A percentile compares a stretch with the other conserved stretches of the same genome.
Conservation (phyloP, 2,888 invertebrate genomes). For the Eristalinus aeneus region DNA sequence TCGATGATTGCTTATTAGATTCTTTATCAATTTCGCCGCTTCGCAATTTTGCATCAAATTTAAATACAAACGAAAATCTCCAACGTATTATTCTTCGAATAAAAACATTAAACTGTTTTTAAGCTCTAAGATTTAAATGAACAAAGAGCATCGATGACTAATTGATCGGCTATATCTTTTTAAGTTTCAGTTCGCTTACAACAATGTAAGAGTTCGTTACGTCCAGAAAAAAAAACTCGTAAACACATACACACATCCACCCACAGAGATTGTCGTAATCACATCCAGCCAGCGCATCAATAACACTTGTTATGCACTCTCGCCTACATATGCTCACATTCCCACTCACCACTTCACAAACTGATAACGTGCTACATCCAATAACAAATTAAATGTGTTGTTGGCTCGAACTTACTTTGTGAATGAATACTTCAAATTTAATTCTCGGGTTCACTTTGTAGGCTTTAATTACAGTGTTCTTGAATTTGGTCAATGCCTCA, state of each 20-base stretch:
- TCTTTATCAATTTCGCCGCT: background rate
- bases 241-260: background rate
- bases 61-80: background rate
- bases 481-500: constrained; percentile 96
- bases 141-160: background rate
- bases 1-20: background rate
- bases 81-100: background rate
- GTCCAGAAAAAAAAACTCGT: background rate
- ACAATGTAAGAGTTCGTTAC: background rate
- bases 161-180: background rate
- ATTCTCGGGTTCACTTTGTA: constrained; percentile 97
- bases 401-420: constrained; percentile 85
- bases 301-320: background rate
- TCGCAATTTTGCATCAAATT: background rate
- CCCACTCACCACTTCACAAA: background rate
- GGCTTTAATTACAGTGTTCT: constrained; percentile 96
- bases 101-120: background rate
- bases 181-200: background rate
- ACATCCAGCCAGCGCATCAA: background rate
- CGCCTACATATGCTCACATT: background rate
- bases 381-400: background rate
- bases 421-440: constrained; percentile 99
- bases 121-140: background rate
- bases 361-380: background rate
- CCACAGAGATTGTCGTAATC: background rate